Conservation (phyloP, 1,140 invertebrate genomes). For the Cotesia chilonis region DNA sequence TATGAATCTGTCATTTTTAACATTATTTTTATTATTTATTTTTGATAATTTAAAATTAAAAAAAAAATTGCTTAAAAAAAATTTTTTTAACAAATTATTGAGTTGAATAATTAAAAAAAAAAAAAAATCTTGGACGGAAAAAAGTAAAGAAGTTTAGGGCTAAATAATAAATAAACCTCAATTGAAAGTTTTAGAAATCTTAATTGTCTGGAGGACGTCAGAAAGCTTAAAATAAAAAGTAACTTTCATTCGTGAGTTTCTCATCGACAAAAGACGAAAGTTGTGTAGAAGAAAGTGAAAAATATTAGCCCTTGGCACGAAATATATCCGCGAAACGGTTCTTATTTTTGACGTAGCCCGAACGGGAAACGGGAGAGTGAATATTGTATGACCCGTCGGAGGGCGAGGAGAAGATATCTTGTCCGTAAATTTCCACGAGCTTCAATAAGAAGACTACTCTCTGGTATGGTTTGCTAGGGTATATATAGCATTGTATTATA, state of each 20-base stretch:
- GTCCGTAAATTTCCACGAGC: conserved; percentile 38
- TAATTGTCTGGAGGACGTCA: conserved; percentile 22
- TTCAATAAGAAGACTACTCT: conserved; percentile 33
- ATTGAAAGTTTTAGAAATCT: neutral
- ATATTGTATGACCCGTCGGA: conserved; percentile 53
- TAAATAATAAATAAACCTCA: neutral
- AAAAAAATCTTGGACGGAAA: neutral
- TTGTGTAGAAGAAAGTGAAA: neutral
- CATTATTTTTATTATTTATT: too few relatives aligned
- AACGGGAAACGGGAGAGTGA: conserved; percentile 50
- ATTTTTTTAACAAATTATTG: too few relatives aligned
- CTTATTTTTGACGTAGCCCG: conserved; percentile 53
- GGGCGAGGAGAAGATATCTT: conserved; percentile 14
- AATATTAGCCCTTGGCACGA: conserved; percentile 31
- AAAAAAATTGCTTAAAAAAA: too few relatives aligned
- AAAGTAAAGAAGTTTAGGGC: neutral
- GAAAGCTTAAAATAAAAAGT: neutral
- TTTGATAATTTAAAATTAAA: too few relatives aligned
- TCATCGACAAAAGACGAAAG: conserved; percentile 4
- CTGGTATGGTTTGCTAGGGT: too few relatives aligned
- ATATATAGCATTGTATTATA: neutral
- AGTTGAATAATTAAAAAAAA: too few relatives aligned
- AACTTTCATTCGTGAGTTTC: neutral
- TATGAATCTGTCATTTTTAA: too few relatives aligned
- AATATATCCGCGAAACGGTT: conserved; percentile 43